phyloP scores from a whole-genome alignment of 30 jellyfish, hydroid and myxozoan species.

The Pelagia noctiluca region DNA sequence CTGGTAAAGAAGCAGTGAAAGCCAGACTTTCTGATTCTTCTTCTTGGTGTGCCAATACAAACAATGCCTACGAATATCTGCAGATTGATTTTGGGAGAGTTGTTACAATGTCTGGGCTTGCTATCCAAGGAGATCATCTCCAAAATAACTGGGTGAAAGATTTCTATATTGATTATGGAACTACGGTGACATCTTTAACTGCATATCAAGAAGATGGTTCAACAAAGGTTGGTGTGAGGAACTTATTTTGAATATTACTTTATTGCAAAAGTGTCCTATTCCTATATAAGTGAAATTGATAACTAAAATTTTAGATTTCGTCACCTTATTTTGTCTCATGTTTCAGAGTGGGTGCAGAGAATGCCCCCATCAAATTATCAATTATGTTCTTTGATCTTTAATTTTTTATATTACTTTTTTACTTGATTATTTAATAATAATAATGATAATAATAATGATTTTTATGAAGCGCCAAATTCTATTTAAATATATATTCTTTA shows the following conservation, averaged over 20 bases:
- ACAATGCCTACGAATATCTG: constrained; percentile 27
- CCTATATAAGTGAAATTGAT: background rate
- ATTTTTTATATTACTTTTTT: too few species aligned
- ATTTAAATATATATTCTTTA: too few species aligned
- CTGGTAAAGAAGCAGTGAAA: constrained; percentile 16
- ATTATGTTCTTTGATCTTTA: too few species aligned
- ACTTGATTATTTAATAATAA: too few species aligned
- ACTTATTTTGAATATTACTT: background rate
- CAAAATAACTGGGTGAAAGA: constrained; percentile 60
- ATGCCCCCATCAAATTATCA: too few species aligned
- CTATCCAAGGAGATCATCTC: constrained; percentile 63
- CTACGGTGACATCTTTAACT: constrained; percentile 20
- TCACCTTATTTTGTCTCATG: too few species aligned
- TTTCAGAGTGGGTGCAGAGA: too few species aligned
- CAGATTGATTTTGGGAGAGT: constrained; percentile 65
- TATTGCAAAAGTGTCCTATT: background rate
- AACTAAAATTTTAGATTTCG: too few species aligned
- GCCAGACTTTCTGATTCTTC: constrained; percentile 51
- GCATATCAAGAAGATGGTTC: constrained; percentile 42
- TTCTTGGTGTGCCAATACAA: constrained; percentile 37
- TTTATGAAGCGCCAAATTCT: too few species aligned
- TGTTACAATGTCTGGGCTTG: constrained; percentile 64
- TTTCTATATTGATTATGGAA: constrained; percentile 65
- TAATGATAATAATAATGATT: too few species aligned
- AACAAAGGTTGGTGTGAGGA: constrained; percentile 13